Evolutionary conservation across 2,888 invertebrate genomes (phyloP), one percentile per base, ranked within the genome.

Genomic region (Aricia artaxerxes): DNA sequence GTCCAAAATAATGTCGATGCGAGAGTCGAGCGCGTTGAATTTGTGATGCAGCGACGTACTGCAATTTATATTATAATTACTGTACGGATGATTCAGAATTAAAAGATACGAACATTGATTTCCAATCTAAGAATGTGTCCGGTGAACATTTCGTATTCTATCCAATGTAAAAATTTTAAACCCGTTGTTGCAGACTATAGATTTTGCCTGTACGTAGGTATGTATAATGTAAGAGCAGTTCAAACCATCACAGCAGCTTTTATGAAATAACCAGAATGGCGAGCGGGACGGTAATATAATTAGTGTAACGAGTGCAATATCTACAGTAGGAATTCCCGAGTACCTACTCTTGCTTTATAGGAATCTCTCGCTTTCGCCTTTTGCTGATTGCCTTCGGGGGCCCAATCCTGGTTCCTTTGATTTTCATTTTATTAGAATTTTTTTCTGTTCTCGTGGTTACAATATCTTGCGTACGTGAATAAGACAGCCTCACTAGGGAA

Each of bases 211-310:
- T 7, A 24, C 61, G 24, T 64, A n/a, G 24, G 31, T 31, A 9
- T 9, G 24, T 24, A 24, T 24, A 24, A 24, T 24, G 24, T 31
- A 31, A 24, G 24, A 31, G 64, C 9, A 57, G 57, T 57, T 57
- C 57, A 57, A 57, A 57, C 31, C 31, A 4, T 64, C 64, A 9
- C 64, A 31, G n/a, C 24, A 44, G 73, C n/a, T 31, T 64, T 73
- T 73, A 44, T 73, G 7, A 16, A 44, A 40, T 44, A 44, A 24
- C 44, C 44, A 38, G 7, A 44, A 64, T 31, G 31, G 44, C n/a
- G 44, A 73, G 40, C 44, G 73, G 73, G 24, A 40, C 73, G 44
- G 16, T 73, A 73, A 44, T 73, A 73, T 44, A 13, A 73, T 73
- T 73, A 16, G 40, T 9, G 35, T 38, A 13, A 3, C 73, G 35